phyloP scores from a whole-genome alignment of 2,797 vertebrate species.

The Dallia pectoralis region DNA sequence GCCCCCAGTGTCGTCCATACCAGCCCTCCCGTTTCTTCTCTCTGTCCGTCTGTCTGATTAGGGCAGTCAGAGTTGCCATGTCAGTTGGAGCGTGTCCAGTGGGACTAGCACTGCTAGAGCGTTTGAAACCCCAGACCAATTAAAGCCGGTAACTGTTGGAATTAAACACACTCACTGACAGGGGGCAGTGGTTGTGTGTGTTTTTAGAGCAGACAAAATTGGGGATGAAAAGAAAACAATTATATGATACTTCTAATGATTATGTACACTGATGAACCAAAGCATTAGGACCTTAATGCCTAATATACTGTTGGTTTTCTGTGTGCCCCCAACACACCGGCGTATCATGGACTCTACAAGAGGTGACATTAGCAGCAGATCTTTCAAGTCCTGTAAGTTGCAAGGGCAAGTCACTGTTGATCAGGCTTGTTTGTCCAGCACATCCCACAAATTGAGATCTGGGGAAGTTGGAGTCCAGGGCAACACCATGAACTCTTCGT shows the following conservation, averaged over 20 bases:
- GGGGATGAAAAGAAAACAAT: background rate
- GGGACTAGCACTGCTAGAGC: constrained; percentile 4
- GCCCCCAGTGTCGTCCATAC: background rate
- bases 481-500: too few species aligned
- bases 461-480: too few species aligned
- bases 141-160: constrained; percentile 21
- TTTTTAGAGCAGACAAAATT: background rate
- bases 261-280: background rate
- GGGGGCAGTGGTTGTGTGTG: background rate
- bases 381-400: too few species aligned
- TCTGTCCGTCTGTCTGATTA: constrained; percentile 8
- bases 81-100: constrained; percentile 14
- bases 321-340: too few species aligned
- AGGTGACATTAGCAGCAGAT: too few species aligned
- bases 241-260: background rate
- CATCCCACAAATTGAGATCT: too few species aligned
- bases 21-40: background rate
- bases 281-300: background rate
- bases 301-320: too few species aligned
- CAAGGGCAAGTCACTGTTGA: too few species aligned
- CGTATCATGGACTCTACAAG: too few species aligned
- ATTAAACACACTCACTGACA: constrained; percentile 32
- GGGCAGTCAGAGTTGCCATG: constrained; percentile 22
- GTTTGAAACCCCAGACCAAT: constrained; percentile 28
- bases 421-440: too few species aligned